Evolutionary conservation across 2,888 invertebrate species (phyloP), one percentile per base, ranked within the genome.

Genomic region (Chrysolina haemoptera): DNA sequence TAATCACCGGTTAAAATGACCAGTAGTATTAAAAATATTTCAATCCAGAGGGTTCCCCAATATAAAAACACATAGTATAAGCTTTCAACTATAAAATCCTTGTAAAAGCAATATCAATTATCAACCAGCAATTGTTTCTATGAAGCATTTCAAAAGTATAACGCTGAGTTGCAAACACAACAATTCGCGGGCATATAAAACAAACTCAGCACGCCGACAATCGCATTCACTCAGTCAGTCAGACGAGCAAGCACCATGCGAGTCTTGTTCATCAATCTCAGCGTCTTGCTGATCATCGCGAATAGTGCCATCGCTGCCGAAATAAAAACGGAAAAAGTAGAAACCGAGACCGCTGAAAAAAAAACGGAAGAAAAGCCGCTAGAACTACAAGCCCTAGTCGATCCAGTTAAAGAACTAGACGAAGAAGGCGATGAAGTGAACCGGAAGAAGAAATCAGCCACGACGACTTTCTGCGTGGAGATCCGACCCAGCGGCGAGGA

Each of bases 381-480:
- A 11, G 69, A 72, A 55, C 65, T 71, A 8, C 66, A 73, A 62
- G 73, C 62, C 41, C 20, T 77, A 6, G 68, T 69, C 20, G 69
- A 70, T n/a, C n/a, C n/a, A 50, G 20, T 50, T 46, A 35, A 69
- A 46, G 69, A 71, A 10, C 22, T 53, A 8, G 62, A 62, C 20
- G 65, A 35, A 67, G 41, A 65, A n/a, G 70, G 70, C 16, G 74
- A 71, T 81, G 55, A 89, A 86, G 79, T 76, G n/a, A 73, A 80
- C 74, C 66, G 88, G 40, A 78, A 84, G 22, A 89, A 89, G 81
- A 88, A 89, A 46, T 86, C 88, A 0, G 79, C 86, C 5, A 86
- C 88, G 2, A 89, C 89, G 10, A 89, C 89, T 0, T 88, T 89
- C 79, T 90, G 89, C 81, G 87, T 90, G 6, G 89, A 89, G 78